These are phyloP conservation scores for Whitmania pigra DNA, from an alignment of 1,140 invertebrate genomes.

Conservation along the genomic window DNA sequence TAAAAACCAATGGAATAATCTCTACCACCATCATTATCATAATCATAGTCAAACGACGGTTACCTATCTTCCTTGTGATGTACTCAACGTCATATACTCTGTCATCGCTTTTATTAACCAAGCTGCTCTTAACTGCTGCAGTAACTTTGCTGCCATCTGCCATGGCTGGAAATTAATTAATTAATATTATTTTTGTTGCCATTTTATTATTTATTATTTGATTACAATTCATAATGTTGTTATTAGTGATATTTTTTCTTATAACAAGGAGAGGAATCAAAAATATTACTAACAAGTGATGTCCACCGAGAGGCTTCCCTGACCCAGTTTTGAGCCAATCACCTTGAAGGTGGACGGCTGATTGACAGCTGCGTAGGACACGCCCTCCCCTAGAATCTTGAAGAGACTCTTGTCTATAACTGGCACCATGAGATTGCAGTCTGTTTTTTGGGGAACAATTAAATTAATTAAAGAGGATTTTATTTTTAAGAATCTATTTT, in stretches of 20 bases:
- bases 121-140: background rate
- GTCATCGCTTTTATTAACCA: background rate
- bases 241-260: too few relatives aligned
- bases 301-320: background rate
- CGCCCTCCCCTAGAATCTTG: conserved; percentile 19
- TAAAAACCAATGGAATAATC: too few relatives aligned
- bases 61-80: background rate
- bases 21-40: too few relatives aligned
- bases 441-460: background rate
- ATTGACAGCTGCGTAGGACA: conserved; percentile 21
- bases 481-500: too few relatives aligned
- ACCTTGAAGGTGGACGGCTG: conserved; percentile 20
- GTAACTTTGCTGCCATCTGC: background rate
- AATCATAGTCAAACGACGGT: too few relatives aligned
- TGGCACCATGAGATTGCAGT: conserved; percentile 18
- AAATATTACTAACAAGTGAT: background rate
- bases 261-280: background rate
- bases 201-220: background rate
- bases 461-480: too few relatives aligned
- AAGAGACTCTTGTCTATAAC: conserved; percentile 20
- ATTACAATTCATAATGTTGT: too few relatives aligned
- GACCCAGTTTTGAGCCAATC: conserved; percentile 7
- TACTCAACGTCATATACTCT: background rate
- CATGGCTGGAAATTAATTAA: conserved; percentile 4
- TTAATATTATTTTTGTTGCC: background rate